These are phyloP conservation scores for Tenthredo mesomela DNA, from an alignment of 2,888 invertebrate species.

Conservation along the genomic window DNA sequence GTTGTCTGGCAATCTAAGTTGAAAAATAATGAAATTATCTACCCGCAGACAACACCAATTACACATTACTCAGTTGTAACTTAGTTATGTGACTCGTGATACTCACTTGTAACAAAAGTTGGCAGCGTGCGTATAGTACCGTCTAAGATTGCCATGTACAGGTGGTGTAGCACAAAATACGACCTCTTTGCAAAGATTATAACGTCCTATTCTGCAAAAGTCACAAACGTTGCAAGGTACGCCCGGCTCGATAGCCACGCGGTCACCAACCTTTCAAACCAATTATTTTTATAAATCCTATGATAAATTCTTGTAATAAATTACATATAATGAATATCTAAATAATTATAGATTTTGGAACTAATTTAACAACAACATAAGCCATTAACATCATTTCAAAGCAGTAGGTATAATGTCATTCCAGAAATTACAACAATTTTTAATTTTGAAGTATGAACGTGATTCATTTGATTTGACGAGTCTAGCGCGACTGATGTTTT, in stretches of 20 bases:
- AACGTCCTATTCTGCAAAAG: slow-evolving; percentile 92
- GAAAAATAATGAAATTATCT: slow-evolving; percentile 47
- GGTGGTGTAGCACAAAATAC: slow-evolving; percentile 98
- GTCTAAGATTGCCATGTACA: slow-evolving; percentile 91
- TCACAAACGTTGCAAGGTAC: slow-evolving; percentile 91
- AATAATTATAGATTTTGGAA: background rate
- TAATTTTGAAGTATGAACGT: background rate
- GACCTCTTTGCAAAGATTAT: slow-evolving; percentile 94
- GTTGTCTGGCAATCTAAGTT: slow-evolving; percentile 89
- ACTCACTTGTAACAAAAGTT: slow-evolving; percentile 92
- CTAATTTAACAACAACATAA: too few relatives aligned
- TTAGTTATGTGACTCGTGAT: background rate
- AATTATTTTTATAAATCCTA: background rate
- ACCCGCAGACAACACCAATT: background rate
- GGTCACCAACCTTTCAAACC: slow-evolving; percentile 84
- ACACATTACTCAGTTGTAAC: background rate
- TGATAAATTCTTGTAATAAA: too few relatives aligned
- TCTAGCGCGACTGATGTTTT: too few relatives aligned
- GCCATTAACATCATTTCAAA: too few relatives aligned
- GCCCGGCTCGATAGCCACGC: slow-evolving; percentile 97
- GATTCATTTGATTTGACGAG: background rate
- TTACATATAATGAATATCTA: too few relatives aligned
- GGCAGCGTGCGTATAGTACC: slow-evolving; percentile 94
- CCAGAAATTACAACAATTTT: background rate
- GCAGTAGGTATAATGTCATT: background rate